Evolutionary conservation across 92 coral and sea anemone genomes (phyloP).

Genomic region (Palythoa grandiflora): DNA sequence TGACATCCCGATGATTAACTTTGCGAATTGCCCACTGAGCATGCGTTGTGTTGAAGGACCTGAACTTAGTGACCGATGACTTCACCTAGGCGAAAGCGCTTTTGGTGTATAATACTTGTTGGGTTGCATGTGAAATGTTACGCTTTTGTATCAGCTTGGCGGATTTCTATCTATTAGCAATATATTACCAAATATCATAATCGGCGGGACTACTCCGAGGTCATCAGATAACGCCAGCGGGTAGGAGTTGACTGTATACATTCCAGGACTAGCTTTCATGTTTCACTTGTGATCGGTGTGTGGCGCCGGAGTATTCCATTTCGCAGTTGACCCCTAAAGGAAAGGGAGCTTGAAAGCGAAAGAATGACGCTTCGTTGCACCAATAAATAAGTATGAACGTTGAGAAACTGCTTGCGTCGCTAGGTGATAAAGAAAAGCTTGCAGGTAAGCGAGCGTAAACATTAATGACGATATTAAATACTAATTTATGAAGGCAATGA

Average conservation of each 20-base stretch:
- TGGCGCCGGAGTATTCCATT: slow-evolving; percentile 64
- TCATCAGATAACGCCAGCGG: slow-evolving; percentile 41
- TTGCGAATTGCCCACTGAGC: slow-evolving; percentile 7
- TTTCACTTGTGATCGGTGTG: slow-evolving; percentile 52
- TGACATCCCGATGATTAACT: slow-evolving; percentile 18
- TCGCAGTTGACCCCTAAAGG: slow-evolving; percentile 65
- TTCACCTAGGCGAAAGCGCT: not conserved
- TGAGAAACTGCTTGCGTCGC: slow-evolving; percentile 55
- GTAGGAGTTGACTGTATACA: slow-evolving; percentile 86
- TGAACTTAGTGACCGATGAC: slow-evolving; percentile 31
- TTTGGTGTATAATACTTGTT: not conserved
- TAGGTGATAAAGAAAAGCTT: slow-evolving; percentile 53
- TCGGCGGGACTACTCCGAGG: slow-evolving; percentile 8
- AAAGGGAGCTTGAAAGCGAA: slow-evolving; percentile 40
- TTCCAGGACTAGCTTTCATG: slow-evolving; percentile 78
- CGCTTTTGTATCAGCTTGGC: slow-evolving; percentile 22
- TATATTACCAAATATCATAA: not conserved
- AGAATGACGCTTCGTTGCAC: slow-evolving; percentile 3
- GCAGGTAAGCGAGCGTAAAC: slow-evolving; percentile 46
- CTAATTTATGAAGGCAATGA: slow-evolving; percentile 25
- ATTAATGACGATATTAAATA: slow-evolving; percentile 18
- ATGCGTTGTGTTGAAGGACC: slow-evolving; percentile 29
- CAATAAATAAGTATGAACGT: slow-evolving; percentile 50
- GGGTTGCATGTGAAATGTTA: slow-evolving; percentile 8
- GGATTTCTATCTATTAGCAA: not conserved